Evolutionary conservation across 2,113 vertebrate genomes (phyloP).

Genomic region (Spermophilus dauricus): DNA sequence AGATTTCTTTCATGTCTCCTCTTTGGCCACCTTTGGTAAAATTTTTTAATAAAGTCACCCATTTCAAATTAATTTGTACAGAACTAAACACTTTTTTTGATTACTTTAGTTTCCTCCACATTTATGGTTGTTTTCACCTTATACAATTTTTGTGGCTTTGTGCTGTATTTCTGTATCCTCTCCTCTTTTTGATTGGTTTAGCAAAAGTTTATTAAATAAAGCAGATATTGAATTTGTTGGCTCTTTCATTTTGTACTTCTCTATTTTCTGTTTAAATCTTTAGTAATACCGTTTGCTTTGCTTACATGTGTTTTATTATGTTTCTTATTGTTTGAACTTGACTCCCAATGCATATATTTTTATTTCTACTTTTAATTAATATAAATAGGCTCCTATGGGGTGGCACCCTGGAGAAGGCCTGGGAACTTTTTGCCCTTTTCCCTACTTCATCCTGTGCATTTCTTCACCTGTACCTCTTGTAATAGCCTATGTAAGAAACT

Average conservation of each 20-base stretch:
- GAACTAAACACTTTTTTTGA: slow-evolving; percentile 34
- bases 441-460: background rate
- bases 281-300: background rate
- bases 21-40: background rate
- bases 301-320: background rate
- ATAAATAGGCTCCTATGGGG: background rate
- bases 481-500: background rate
- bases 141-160: background rate
- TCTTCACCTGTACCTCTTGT: background rate
- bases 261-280: slow-evolving; percentile 25
- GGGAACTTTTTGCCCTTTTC: background rate
- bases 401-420: background rate
- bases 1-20: background rate
- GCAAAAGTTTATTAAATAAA: background rate
- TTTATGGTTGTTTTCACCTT: slow-evolving; percentile 22
- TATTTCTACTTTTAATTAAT: slow-evolving; percentile 1
- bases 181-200: background rate
- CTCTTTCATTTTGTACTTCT: background rate
- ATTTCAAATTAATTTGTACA: slow-evolving; percentile 38
- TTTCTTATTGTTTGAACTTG: background rate
- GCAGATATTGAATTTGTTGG: background rate
- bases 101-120: slow-evolving; percentile 3
- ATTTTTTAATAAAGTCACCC: background rate
- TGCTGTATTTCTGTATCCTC: background rate
- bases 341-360: background rate